Conservation (phyloP, 2,888 invertebrate species). For the Hybos culiciformis region DNA sequence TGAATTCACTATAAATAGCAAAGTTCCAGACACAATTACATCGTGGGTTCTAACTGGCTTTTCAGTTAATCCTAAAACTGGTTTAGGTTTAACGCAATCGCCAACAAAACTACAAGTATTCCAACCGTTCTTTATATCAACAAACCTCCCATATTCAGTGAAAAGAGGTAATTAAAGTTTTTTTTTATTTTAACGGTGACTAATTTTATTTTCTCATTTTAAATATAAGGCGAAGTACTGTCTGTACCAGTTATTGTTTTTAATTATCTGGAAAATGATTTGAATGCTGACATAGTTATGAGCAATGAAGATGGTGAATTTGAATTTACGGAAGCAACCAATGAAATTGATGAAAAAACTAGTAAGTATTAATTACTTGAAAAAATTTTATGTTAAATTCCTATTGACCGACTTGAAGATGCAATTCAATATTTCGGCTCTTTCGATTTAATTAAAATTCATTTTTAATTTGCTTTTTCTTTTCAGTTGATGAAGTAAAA, state of each 20-base stretch:
- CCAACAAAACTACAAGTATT: constrained; percentile 59
- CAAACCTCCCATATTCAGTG: constrained; percentile 79
- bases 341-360: constrained; percentile 54
- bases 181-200: no score
- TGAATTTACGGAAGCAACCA: constrained; percentile 66
- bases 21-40: constrained; percentile 68
- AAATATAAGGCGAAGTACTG: constrained; percentile 68
- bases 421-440: no score
- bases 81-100: constrained; percentile 59
- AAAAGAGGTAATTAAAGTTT: constrained; percentile 62
- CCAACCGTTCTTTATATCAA: constrained; percentile 69
- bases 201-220: neutral
- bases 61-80: constrained; percentile 58
- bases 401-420: no score
- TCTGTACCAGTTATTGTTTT: constrained; percentile 77
- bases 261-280: constrained; percentile 70
- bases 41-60: constrained; percentile 78
- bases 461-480: constrained; percentile 1
- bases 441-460: no score
- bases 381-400: neutral
- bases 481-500: constrained; percentile 20
- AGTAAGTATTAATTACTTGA: constrained; percentile 39
- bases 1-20: constrained; percentile 40
- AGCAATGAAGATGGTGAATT: constrained; percentile 68
- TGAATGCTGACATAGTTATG: constrained; percentile 67